Evolutionary conservation across 2,797 vertebrate species (phyloP), one percentile per base, ranked within the genome.

Genomic region (Darevskia mixta): DNA sequence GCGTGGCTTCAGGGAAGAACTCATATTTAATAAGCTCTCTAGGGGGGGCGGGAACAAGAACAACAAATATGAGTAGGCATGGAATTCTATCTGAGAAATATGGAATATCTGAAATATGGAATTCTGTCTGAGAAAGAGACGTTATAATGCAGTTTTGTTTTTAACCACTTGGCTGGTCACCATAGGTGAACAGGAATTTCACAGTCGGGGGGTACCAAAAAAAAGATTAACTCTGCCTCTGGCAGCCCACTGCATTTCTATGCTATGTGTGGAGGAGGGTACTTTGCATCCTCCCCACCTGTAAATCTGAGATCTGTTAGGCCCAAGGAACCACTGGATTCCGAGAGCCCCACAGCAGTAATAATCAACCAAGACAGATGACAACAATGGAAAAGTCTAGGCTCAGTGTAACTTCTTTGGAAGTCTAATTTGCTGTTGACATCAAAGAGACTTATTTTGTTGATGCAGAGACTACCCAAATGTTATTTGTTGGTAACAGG

Each of bases 11-110:
- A 78, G 98, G 99, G 95, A 99, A 99, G 96, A 99, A 99, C 97
- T 99, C 98, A 17, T 99, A 99, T 95, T 99, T 99, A 87, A 99
- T 99, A 90, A 99, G 97, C 92, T 99, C 99, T 95, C 99, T 99
- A 93, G 90, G 85, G 61, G 87, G 89, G 71, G 87, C 88, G 35
- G 87, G 93, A 41, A 29, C 91, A 35, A 55, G 81, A 90, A 93
- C 85, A 86, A 66, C 32, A 4, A 92, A 93, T 89, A 94, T 77
- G 92, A 86, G 88, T 87, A 93, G 85, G 43, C 79, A 79, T 25
- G 32, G 43, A 85, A 93, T 90, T 55, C 82, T 4, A 4, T 64
- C 79, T 79, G 49, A 55, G 2, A 5, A 4, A 64, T 0, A 78
- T 38, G 58, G n/a, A 86, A 85, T 4, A 4, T 64, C 79, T 81